Base-by-base conservation (phyloP, 2,113 vertebrate species). In the Lethenteron camtschaticum region DNA sequence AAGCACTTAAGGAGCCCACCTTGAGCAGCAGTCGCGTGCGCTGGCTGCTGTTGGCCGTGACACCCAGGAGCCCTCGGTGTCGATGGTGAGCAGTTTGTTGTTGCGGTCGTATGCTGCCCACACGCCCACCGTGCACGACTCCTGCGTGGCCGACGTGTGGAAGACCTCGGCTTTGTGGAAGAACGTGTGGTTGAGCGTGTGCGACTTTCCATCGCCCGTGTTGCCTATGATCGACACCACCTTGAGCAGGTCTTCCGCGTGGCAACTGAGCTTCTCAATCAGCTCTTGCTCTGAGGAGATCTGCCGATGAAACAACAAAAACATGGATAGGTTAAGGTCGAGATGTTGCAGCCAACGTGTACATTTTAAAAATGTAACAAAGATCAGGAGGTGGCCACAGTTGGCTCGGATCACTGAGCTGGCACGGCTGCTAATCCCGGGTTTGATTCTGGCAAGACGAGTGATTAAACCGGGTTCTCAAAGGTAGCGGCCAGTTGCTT, bases 151-250 rank as follows among this genome's bases (percentile, higher is more conserved):
- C 56, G 91, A 96, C 0, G 94, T 99, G 81, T 87, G 87, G 79
- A 99, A 99, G 69, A 99, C 94, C 81, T 99, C 90, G 57, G 86
- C 84, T 56, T 90, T 92, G 58, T 88, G 84, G 80, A 96, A 99
- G 77, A 99, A 99, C 55, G 94, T 97, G 70, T 99, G 87, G 76
- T 99, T 97, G 68, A 99, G 85, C 55, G 91, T 99, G 78, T 99
- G 88, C 69, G 94, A 99, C 79, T 99, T 99, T 57, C 94, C 94
- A 76, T 99, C 94, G 12, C 94, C 94, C 0, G 92, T 99, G 79
- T 99, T 99, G 69, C 94, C 94, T 78, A 99, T 96, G 78, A 99
- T 90, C 70, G 94, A 96, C 74, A 99, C 86, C 75, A 99, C 92
- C 77, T 99, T 99, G 76, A 99, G 81, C 69, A 92, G 87, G 72